Evolutionary conservation across 2,113 vertebrate species (phyloP).

Genomic region (Danio rerio): GRCz12tu NC_133189.1:49162001-49162500

Average conservation of each 20-base stretch:
- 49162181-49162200: neutral
- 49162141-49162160: neutral
- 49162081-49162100: neutral
- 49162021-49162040: neutral
- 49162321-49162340: too few relatives aligned
- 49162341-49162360: too few relatives aligned
- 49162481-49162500: too few relatives aligned
- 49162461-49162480: too few relatives aligned
- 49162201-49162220: too few relatives aligned
- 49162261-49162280: neutral
- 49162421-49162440: too few relatives aligned
- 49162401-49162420: too few relatives aligned
- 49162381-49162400: too few relatives aligned
- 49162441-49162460: too few relatives aligned
- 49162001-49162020: constrained; percentile 4
- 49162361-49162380: too few relatives aligned
- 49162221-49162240: neutral
- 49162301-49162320: too few relatives aligned
- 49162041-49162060: neutral
- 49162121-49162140: neutral
- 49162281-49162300: neutral
- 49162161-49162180: neutral
- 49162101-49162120: neutral
- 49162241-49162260: neutral
- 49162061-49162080: neutral